Base-by-base conservation (phyloP, 2,113 vertebrate genomes). In the Paratilapia polleni region DNA sequence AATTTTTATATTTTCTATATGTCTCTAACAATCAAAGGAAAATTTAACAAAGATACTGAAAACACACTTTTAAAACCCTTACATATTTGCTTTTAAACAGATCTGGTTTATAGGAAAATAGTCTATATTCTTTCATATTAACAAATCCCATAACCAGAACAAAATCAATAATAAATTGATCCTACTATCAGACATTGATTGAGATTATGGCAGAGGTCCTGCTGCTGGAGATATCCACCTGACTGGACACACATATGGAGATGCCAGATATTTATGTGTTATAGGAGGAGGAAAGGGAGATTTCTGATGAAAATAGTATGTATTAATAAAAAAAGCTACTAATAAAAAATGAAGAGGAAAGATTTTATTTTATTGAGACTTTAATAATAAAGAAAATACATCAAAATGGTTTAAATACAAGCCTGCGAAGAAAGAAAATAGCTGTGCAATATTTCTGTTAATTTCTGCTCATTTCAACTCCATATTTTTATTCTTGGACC, bases 1-100 rank as follows among this genome's bases (percentile, higher is more conserved):
- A 11, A 84, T 81, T 70, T 61, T 43, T 52, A 70, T 31, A 64
- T 28, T 4, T 13, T 56, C 61, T 61, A 26, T 57, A 26, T n/a
- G 26, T 58, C 2, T 73, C 68, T 49, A 0, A 73, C 68, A 54
- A 58, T 74, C 14, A 54, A 64, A 59, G 38, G 26, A 34, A 54
- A 54, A 24, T 43, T 73, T 31, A 73, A 54, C 68, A 73, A n/a
- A 73, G 47, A 52, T 19, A 52, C 17, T 19, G 22, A 70, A 70
- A 49, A 49, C 28, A 20, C 9, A 4, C 20, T n/a, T 54, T 54
- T 73, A 28, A 73, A 73, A 54, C 41, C 47, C 62, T 64, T 64
- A 6, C 3, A 41, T 38, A 64, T 64, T 64, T 22, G 47, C 15
- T 7, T 52, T 52, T 19, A 19, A 19, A 41, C 26, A 52, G 66